Percentiles rank a stretch among this genome's conserved stretches.
Evolutionary conservation across 92 coral and sea anemone genomes (phyloP).

Genomic region (Hydrozoanthus gracilis): DNA sequence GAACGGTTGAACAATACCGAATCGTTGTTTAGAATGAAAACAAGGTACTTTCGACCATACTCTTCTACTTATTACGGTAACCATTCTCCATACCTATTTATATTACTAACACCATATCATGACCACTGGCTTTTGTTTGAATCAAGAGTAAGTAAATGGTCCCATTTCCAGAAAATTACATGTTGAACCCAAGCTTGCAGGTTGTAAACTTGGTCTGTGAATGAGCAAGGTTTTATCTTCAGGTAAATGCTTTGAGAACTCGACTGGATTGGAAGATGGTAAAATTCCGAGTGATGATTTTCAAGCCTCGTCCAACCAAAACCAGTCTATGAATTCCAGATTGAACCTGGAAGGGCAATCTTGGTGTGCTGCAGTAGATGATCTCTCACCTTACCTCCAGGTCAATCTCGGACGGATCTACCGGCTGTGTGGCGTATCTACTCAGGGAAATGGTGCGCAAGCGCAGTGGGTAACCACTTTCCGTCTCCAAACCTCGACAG

Average conservation of each 20-base stretch:
- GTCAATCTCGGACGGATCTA: conserved; percentile 43
- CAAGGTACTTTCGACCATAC: too few relatives aligned
- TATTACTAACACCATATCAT: too few relatives aligned
- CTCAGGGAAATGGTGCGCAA: neutral
- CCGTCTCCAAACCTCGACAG: conserved; percentile 37
- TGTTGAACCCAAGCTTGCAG: too few relatives aligned
- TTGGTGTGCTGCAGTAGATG: conserved; percentile 55
- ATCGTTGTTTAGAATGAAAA: too few relatives aligned
- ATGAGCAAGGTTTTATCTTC: neutral
- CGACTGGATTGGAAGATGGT: conserved; percentile 35
- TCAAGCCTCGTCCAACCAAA: conserved; percentile 40
- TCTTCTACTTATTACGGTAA: too few relatives aligned
- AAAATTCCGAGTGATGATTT: conserved; percentile 36
- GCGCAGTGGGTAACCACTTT: conserved; percentile 43
- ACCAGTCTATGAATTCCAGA: conserved; percentile 5
- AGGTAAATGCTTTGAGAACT: conserved; percentile 7
- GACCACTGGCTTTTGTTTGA: too few relatives aligned
- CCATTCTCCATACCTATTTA: too few relatives aligned
- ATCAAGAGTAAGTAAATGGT: too few relatives aligned
- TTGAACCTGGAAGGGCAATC: conserved; percentile 35
- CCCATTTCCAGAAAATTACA: too few relatives aligned
- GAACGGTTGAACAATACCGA: too few relatives aligned
- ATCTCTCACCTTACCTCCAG: conserved; percentile 40
- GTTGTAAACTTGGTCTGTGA: too few relatives aligned
- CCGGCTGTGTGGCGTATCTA: conserved; percentile 8